Percentiles rank a stretch among this genome's conserved stretches.
Evolutionary conservation across 2,113 vertebrate genomes (phyloP).

Genomic region (Clinocottus analis): DNA sequence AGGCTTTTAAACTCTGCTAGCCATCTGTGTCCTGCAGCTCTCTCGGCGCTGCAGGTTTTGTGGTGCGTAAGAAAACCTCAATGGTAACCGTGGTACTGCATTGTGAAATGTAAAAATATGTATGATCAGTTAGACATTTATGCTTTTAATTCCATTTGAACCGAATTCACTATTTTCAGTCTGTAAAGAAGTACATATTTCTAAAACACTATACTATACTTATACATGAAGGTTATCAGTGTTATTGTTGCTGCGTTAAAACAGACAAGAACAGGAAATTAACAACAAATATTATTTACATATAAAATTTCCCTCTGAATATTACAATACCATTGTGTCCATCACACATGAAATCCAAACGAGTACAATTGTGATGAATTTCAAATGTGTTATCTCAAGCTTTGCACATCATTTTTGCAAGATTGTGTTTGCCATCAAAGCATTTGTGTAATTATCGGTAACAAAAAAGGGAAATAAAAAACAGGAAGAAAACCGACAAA

Average conservation of each 20-base stretch:
- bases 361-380: background rate
- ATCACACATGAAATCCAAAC: background rate
- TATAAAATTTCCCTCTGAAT: background rate
- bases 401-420: too few species aligned
- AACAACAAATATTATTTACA: background rate
- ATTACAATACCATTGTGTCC: background rate
- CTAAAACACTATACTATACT: background rate
- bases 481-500: slow-evolving; percentile 13
- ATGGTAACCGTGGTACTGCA: background rate
- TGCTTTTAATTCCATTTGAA: background rate
- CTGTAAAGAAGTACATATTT: background rate
- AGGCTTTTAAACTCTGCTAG: slow-evolving; percentile 33
- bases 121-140: background rate
- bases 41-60: background rate
- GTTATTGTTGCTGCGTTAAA: background rate
- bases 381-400: background rate
- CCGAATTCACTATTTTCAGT: too few species aligned
- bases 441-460: background rate
- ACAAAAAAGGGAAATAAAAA: background rate
- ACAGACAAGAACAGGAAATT: background rate
- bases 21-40: slow-evolving; percentile 4
- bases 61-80: background rate
- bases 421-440: background rate
- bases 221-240: background rate
- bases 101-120: background rate